Conservation (phyloP, 2,113 vertebrate genomes). For the Perognathus longimembris region DNA sequence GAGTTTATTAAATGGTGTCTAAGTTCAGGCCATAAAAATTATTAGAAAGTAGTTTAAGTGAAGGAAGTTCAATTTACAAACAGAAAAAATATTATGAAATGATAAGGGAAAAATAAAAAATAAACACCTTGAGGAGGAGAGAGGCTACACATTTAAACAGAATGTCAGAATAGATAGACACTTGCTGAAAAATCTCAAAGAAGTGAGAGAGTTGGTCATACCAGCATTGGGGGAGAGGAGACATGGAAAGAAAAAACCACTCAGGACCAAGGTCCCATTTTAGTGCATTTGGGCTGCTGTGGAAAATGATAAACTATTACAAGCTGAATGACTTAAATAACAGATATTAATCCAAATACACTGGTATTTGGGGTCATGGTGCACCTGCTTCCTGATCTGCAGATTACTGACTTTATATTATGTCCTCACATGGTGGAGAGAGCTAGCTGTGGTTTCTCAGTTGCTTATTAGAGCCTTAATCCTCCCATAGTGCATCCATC, state of each 20-base stretch:
- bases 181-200: not conserved
- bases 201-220: no score
- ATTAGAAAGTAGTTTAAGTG: not conserved
- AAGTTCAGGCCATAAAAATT: not conserved
- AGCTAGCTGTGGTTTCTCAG: not conserved
- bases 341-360: not conserved
- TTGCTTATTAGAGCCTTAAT: not conserved
- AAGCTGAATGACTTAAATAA: not conserved
- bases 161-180: not conserved
- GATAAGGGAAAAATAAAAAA: not conserved
- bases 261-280: not conserved
- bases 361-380: no score
- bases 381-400: not conserved
- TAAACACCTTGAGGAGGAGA: not conserved
- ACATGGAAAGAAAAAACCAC: not conserved
- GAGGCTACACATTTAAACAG: not conserved
- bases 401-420: not conserved
- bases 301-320: not conserved
- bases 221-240: rapidly evolving
- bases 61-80: not conserved
- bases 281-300: not conserved
- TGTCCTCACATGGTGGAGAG: not conserved
- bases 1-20: not conserved
- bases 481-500: not conserved
- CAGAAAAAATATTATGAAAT: not conserved